These are phyloP conservation scores for Tipula vernalis DNA, from an alignment of 2,888 invertebrate genomes.

Conservation along the genomic window DNA sequence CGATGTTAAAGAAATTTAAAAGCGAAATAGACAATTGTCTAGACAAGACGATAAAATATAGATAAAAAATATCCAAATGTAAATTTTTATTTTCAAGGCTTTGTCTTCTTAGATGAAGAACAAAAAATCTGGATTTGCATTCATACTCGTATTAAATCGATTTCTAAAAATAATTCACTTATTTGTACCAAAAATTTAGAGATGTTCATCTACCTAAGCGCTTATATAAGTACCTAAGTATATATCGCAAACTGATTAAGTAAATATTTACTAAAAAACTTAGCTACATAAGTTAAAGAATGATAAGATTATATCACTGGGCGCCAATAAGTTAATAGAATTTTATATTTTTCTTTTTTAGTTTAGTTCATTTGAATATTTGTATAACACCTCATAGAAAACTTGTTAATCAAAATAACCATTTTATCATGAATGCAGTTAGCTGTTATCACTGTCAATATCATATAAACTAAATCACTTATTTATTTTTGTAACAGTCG, in stretches of 20 bases:
- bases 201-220: not conserved
- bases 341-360: not conserved
- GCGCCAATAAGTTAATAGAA: not conserved
- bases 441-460: too few relatives aligned
- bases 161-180: not conserved
- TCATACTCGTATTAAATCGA: not conserved
- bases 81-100: not conserved
- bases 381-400: too few relatives aligned
- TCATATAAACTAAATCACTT: too few relatives aligned
- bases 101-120: not conserved
- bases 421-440: too few relatives aligned
- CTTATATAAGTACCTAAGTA: not conserved
- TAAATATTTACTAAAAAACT: not conserved
- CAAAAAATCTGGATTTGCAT: not conserved
- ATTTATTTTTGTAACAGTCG: too few relatives aligned
- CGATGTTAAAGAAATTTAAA: not conserved
- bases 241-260: not conserved
- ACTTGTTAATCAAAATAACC: too few relatives aligned
- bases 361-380: too few relatives aligned
- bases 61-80: not conserved
- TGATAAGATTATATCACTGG: not conserved
- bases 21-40: not conserved
- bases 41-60: not conserved
- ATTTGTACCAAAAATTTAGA: not conserved
- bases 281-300: not conserved